phyloP scores from a whole-genome alignment of 2,797 vertebrate genomes.

The Dryobates pubescens region DNA sequence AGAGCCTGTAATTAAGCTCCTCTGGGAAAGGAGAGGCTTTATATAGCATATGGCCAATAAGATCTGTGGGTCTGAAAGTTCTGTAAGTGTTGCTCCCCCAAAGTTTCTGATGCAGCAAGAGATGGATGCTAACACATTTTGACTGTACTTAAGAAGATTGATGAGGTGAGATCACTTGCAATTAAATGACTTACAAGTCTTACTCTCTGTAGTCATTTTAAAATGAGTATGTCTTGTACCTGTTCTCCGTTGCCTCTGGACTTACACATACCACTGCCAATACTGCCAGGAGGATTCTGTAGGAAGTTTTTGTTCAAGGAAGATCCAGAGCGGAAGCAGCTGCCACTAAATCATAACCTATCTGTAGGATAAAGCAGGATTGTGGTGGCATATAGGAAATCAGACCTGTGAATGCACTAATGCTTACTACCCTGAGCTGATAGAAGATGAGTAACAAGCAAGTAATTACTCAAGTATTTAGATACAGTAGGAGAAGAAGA shows the following conservation, averaged over 20 bases:
- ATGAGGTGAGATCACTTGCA: background rate
- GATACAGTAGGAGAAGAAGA: background rate
- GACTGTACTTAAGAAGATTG: background rate
- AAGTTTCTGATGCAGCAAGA: background rate
- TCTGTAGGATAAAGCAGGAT: background rate
- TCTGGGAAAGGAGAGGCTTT: background rate
- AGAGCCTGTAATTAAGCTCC: conserved; percentile 30
- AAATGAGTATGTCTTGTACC: background rate
- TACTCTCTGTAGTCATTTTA: background rate
- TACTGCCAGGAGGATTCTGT: background rate
- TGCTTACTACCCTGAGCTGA: background rate
- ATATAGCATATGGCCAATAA: background rate
- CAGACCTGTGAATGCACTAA: background rate
- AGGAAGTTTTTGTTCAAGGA: background rate
- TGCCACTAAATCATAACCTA: background rate
- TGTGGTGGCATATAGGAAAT: background rate
- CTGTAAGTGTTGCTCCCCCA: background rate
- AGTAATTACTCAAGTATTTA: background rate
- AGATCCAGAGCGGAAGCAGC: background rate
- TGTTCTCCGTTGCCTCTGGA: background rate
- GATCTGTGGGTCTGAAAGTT: background rate
- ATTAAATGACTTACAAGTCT: background rate
- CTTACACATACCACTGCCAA: background rate
- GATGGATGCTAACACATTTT: background rate
- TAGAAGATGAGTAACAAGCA: background rate